Base-by-base conservation (phyloP, 1,140 invertebrate genomes). In the Leptinotarsa lineolata region DNA sequence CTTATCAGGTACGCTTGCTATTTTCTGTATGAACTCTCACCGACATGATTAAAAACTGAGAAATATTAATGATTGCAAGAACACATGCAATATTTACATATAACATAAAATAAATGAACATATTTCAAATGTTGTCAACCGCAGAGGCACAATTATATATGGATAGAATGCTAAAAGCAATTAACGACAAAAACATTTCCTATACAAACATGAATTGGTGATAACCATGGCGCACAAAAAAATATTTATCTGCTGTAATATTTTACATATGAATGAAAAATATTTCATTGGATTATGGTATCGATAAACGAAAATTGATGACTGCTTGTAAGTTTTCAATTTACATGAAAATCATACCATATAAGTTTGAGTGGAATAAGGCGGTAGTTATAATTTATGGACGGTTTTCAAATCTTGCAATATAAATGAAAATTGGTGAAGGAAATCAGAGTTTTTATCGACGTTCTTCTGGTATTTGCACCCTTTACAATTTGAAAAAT, bases 61-160 rank as follows among this genome's bases (percentile, higher is more conserved):
- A 15, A 16, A 54, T 39, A 54, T 54, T 2, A 54, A 4, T n/a
- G 16, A 54, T 54, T 15, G 48, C 1, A 54, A 54, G 15, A 54
- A 54, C 15, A n/a, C 48, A 54, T 18, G 48, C 48, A 18, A 54
- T 54, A 54, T 54, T 54, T 54, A 54, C 48, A 54, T 54, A 16
- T 54, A 13, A 54, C 48, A 54, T 54, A 54, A 54, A 54, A 54
- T 54, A 54, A 54, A 54, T 54, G 48, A 54, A 54, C 48, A 54
- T 54, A 54, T 54, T 54, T 54, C 48, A 54, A 54, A 54, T 54
- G 48, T 39, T 39, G 8, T 16, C 48, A 54, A 54, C 15, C 48
- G 16, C 48, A n/a, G 48, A 11, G 48, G 48, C 48, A 54, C 48
- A 54, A 5, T 16, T n/a, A 16, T 18, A 54, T n/a, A 54, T 54